Base-by-base conservation (phyloP, 37 sponge, comb jelly and placozoan species). In the Aplysina aerophoba region DNA sequence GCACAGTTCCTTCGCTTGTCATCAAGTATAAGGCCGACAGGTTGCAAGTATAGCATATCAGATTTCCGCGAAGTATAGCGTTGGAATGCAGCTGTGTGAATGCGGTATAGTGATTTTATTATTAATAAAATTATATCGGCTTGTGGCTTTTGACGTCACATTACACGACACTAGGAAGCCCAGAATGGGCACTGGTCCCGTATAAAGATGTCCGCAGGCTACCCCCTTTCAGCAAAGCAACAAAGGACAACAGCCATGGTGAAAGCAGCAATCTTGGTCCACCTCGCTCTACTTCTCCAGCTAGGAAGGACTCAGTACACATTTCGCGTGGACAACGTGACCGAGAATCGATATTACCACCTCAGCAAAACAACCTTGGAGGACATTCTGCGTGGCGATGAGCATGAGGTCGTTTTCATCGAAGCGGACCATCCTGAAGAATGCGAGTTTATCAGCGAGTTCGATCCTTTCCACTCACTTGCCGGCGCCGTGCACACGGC, bases 391-490 rank as follows among this genome's bases (percentile, higher is more conserved):
- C 3, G 41, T 3, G 8, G 54, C 20, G 41, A 36, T 21, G 53
- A 41, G 37, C 20, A 24, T 0, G 54, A 75, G 2, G 78, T 75
- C 53, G 78, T 75, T 0, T 44, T 40, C 53, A 24, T 3, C 12
- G 78, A 75, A 19, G 24, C 37, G 19, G 54, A 75, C 53, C 44
- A 2, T 19, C 78, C 78, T 17, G 78, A 75, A 25, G n/a, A 11
- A 19, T 75, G 78, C 25, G 38, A 22, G 54, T 75, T 39, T 44
- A 44, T 75, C 24, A 50, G n/a, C 3, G 78, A 50, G 21, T 69
- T 34, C 33, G 78, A 75, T 50, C 78, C 78, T 4, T 75, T 75
- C 53, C 44, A 75, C 24, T 75, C 78, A 21, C 78, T 75, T 50
- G 50, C 40, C 0, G 78, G 44, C 11, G 53, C 78, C 50, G 54